Evolutionary conservation across 2,113 vertebrate genomes (phyloP), one percentile per base, ranked within the genome.

Genomic region (Cyanocitta stelleri): DNA sequence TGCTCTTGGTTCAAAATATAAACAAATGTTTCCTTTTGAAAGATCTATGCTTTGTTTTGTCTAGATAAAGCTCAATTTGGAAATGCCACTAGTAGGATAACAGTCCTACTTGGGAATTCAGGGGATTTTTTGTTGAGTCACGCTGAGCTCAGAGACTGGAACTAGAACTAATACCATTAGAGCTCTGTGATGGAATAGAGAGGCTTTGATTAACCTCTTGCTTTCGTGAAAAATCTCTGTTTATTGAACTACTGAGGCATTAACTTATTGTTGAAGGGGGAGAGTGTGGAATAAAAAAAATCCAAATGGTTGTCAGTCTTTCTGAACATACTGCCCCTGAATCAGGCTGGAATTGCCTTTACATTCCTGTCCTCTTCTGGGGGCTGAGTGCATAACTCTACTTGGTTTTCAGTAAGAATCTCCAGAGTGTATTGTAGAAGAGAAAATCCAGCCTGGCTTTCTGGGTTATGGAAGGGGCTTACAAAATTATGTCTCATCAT

Each of bases 101-200:
- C 37, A 56, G 66, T 79, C 37, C 62, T 95, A 6, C 81, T 89
- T 82, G 77, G 74, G 64, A 90, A 94, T 95, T 84, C 52, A 94
- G 43, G 80, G 39, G 54, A n/a, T 27, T 55, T 92, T 84, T 83
- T 88, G 79, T 88, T 69, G 83, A 92, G 92, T 94, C 83, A 92
- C 4, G 2, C 49, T 78, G 79, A 88, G 46, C 69, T 95, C 64
- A 79, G 86, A 75, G 48, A 27, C 76, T 90, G 79, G 64, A 93
- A 93, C 83, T 74, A 89, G 79, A 95, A 72, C 79, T 85, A 94
- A 94, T 92, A 37, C 21, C 23, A 73, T 92, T 84, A 89, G 72
- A 77, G 64, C 39, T 80, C 16, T 72, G 63, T 72, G 89, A 82
- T 68, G 58, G 77, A 85, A 75, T 22, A 81, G 32, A 2, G 6